Evolutionary conservation across 2,888 invertebrate genomes (phyloP), one percentile per base, ranked within the genome.

Genomic region (Cyclophora punctaria): DNA sequence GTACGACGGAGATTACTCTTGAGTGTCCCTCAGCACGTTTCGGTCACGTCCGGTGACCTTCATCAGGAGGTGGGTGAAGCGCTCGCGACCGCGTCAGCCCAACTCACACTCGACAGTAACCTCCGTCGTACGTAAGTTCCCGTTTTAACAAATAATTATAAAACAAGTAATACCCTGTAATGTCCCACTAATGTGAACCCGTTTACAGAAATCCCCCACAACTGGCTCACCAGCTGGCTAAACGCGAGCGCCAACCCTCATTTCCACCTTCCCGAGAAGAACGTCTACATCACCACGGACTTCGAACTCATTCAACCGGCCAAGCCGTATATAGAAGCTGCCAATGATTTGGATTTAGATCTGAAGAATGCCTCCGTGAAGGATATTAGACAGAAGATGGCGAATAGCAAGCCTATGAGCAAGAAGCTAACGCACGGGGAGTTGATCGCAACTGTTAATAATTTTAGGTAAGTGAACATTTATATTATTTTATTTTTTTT

Each of bases 271-370:
- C 96, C 96, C 0, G 88, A 90, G 6, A 90, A 92, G 35, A 96
- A 96, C 78, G 80, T 90, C 5, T 96, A 92, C 73, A 88, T 96
- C 40, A 91, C 95, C 0, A 90, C 90, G 2, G 90, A 96, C 73
- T 96, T 96, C 67, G 81, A 78, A 6, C 70, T 94, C 35, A 73
- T 92, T 3, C 74, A 89, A 0, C 75, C 89, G 0, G 74, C 86
- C 0, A 69, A 69, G 7, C 71, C 63, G 1, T 88, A 84, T 55
- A 3, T 76, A 0, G 75, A 78, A 2, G 63, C 64, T 0, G 85
- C 86, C 0, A 47, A 66, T 0, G 60, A 67, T 0, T 59, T 83
- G 0, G 79, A 73, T 0, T 41, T 88, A 0, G 81, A 85, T 46
- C 60, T 88, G 0, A 51, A 48, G 0, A 69, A 60, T 4, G 73